A percentile compares a stretch with the other conserved stretches of the same genome.
Conservation (phyloP, 2,888 invertebrate genomes). For the Zaprionus bogoriensis region DNA sequence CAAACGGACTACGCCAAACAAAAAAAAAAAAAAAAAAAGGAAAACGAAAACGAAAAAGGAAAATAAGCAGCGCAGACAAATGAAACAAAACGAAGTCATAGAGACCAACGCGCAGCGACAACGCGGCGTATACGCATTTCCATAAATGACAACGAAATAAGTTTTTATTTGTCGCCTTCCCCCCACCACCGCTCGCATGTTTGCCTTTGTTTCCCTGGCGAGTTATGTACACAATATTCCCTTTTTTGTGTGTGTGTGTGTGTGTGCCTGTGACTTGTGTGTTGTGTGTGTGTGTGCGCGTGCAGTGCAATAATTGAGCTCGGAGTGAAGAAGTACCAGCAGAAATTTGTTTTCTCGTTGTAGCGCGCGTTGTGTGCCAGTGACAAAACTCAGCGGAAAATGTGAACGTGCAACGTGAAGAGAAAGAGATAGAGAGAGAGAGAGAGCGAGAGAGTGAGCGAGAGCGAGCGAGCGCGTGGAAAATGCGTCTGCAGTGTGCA, state of each 20-base stretch:
- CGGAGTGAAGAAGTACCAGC: constrained; percentile 18
- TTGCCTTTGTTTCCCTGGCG: constrained; percentile 11
- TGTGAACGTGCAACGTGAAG: background rate
- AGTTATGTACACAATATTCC: constrained; percentile 1
- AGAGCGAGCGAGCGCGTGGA: too few relatives aligned
- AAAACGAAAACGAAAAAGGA: too few relatives aligned
- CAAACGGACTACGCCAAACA: too few relatives aligned
- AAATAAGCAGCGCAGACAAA: constrained; percentile 33
- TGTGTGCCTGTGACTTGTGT: too few relatives aligned
- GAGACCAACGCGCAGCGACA: too few relatives aligned
- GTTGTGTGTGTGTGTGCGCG: background rate
- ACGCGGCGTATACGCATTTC: constrained; percentile 60
- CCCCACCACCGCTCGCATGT: constrained; percentile 3
- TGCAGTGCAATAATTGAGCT: constrained; percentile 23
- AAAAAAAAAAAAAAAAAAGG: too few relatives aligned
- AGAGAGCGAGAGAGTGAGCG: too few relatives aligned
- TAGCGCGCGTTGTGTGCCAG: constrained; percentile 41
- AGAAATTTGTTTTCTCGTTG: constrained; percentile 4
- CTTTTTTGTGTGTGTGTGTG: background rate
- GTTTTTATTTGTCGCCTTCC: constrained; percentile 43
- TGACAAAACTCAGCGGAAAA: constrained; percentile 28
- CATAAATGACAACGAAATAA: constrained; percentile 57
- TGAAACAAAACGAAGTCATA: constrained; percentile 7
- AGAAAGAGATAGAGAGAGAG: too few relatives aligned
- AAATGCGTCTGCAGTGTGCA: background rate